Conservation (phyloP, 2,113 vertebrate species). For the Eupsittula cactorum region DNA sequence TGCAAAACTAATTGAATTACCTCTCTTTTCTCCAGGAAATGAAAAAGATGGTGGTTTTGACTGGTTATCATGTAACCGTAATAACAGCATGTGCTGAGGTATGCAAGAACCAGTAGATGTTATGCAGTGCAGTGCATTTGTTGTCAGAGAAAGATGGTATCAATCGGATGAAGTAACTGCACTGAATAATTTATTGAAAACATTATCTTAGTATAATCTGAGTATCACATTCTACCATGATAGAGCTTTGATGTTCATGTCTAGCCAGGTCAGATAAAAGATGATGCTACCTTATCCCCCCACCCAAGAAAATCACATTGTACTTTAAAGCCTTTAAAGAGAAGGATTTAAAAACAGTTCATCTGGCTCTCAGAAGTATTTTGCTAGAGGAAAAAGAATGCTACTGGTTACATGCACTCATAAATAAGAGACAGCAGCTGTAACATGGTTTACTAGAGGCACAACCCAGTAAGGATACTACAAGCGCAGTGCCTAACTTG, state of each 20-base stretch:
- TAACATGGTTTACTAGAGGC: not conserved
- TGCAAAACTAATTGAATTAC: not conserved
- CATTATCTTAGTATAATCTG: not conserved
- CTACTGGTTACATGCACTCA: not conserved
- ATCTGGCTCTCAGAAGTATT: not conserved
- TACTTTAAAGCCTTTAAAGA: not conserved
- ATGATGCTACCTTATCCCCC: not conserved
- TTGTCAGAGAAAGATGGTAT: not conserved
- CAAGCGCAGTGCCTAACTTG: not conserved
- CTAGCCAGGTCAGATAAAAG: conserved; percentile 4
- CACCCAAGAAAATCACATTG: not conserved
- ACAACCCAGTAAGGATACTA: not conserved
- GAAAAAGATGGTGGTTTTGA: not conserved
- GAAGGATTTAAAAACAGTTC: not conserved
- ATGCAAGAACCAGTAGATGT: not conserved
- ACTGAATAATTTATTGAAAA: not conserved
- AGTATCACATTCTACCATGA: not conserved
- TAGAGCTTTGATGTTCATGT: not conserved
- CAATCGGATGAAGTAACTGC: not conserved
- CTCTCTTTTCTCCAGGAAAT: not conserved
- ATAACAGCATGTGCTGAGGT: not conserved
- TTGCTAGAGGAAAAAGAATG: not conserved
- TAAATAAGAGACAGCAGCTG: not conserved
- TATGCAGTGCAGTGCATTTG: not conserved
- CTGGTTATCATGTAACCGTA: not conserved